Percentiles rank a stretch among this genome's conserved stretches.
Conservation (phyloP, 2,797 vertebrate genomes). For the Pantherophis vulpinus region DNA sequence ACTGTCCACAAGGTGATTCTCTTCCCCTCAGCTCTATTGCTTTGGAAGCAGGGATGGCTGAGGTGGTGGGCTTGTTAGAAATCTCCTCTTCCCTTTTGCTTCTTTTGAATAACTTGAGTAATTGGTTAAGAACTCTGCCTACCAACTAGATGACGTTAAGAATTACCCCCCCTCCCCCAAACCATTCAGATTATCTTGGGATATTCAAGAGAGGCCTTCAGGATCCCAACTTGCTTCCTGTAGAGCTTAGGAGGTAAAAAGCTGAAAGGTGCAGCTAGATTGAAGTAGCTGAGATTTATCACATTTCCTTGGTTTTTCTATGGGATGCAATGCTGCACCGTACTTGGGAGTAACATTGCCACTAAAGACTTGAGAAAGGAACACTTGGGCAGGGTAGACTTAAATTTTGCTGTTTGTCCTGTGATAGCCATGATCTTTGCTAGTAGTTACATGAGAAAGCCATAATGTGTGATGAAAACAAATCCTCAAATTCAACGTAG, state of each 20-base stretch:
- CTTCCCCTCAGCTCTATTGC: background rate
- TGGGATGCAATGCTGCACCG: background rate
- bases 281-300: background rate
- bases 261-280: background rate
- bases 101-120: background rate
- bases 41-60: background rate
- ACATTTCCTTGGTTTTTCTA: background rate
- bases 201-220: background rate
- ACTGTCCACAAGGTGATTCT: background rate
- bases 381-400: constrained; percentile 11
- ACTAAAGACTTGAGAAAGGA: constrained; percentile 32
- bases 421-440: constrained; percentile 17
- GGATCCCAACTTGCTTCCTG: background rate
- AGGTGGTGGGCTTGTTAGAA: background rate
- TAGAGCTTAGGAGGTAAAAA: background rate
- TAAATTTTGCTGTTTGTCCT: background rate
- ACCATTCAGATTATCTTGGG: background rate
- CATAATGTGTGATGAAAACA: background rate
- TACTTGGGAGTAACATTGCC: constrained; percentile 8
- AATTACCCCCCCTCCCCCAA: background rate
- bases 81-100: background rate
- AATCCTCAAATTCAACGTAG: background rate
- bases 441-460: background rate
- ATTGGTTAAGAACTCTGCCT: background rate
- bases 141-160: background rate